phyloP scores from a whole-genome alignment of 2,113 vertebrate genomes.

The Anarhynchus alexandrinus region DNA sequence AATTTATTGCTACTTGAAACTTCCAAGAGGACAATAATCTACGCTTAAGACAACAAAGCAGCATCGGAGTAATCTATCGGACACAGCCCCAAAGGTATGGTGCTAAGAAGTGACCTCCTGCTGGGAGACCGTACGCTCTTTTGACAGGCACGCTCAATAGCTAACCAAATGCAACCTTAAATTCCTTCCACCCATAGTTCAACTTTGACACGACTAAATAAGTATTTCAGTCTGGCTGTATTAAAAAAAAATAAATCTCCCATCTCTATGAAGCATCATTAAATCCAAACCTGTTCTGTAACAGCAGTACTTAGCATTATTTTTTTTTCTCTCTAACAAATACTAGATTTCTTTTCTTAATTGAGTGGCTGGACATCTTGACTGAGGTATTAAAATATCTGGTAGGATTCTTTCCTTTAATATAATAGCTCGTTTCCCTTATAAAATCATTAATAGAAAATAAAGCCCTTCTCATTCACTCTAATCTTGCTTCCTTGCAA shows the following conservation, averaged over 20 bases:
- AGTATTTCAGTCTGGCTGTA: background rate
- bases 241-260: background rate
- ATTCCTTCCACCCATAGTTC: background rate
- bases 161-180: background rate
- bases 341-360: background rate
- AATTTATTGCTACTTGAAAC: background rate
- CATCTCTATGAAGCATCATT: background rate
- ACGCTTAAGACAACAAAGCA: background rate
- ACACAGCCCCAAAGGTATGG: background rate
- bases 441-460: slow-evolving; percentile 46
- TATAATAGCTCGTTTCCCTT: background rate
- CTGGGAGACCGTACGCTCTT: background rate
- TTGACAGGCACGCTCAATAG: background rate
- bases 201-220: background rate
- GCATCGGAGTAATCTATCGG: background rate
- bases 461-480: slow-evolving; percentile 36
- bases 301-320: background rate
- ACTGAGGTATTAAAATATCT: background rate
- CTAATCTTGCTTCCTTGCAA: background rate
- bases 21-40: background rate
- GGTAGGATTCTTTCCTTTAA: background rate
- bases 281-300: background rate
- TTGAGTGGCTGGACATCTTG: background rate
- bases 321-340: background rate
- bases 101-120: background rate